Evolutionary conservation across 2,113 vertebrate species (phyloP).

Genomic region (Apodemus speciosus): DNA sequence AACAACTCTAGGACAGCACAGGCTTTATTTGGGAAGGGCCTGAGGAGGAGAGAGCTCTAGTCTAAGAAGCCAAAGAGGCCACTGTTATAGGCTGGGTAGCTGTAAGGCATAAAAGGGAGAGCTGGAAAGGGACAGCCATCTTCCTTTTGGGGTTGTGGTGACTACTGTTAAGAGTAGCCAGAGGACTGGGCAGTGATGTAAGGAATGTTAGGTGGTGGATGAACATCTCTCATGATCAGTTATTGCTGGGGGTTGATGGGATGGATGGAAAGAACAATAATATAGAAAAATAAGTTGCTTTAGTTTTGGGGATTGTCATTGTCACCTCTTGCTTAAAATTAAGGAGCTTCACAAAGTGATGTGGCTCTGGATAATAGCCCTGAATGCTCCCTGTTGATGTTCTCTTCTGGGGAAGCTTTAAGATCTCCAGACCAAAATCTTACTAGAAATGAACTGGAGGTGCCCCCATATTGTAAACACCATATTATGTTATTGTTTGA

Average conservation of each 20-base stretch:
- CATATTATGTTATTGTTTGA: not conserved
- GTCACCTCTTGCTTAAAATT: not conserved
- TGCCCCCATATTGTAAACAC: not conserved
- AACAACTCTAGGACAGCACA: not conserved
- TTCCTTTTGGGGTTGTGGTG: not conserved
- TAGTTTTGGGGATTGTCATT: not conserved
- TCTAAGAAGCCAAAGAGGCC: not conserved
- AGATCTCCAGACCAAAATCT: not conserved
- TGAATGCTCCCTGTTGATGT: not conserved
- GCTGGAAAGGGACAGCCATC: not conserved
- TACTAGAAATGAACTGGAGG: not conserved
- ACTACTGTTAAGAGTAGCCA: not conserved
- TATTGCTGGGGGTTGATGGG: not conserved
- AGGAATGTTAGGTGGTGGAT: not conserved
- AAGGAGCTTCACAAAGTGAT: not conserved
- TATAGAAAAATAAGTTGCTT: not conserved
- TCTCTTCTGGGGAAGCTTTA: not conserved
- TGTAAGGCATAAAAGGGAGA: not conserved
- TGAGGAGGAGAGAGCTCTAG: not conserved
- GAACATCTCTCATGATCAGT: not conserved
- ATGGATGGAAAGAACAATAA: not conserved
- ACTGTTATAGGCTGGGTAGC: not conserved
- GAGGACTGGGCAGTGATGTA: not conserved
- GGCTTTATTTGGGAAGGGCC: not conserved
- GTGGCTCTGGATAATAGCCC: not conserved